Conservation (phyloP, 2,888 invertebrate genomes). For the Dendrolimus houi region DNA sequence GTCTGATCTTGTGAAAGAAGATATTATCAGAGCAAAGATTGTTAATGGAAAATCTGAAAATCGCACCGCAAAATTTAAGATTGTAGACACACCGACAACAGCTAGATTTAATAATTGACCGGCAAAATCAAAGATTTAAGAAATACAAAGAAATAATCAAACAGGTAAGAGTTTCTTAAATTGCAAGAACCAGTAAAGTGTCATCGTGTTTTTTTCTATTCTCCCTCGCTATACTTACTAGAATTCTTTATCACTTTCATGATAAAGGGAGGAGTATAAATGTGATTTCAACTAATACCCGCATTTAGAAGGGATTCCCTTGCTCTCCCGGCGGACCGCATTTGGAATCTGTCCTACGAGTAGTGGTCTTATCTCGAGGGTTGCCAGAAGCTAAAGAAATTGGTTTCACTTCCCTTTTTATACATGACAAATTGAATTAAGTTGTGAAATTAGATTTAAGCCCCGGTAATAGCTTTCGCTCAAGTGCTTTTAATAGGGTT, state of each 20-base stretch:
- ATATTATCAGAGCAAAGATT: too few species aligned
- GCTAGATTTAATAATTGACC: too few species aligned
- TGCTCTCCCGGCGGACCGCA: slow-evolving; percentile 33
- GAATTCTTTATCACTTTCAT: slow-evolving; percentile 32
- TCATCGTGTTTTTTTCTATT: slow-evolving; percentile 22
- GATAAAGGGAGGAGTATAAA: slow-evolving; percentile 32
- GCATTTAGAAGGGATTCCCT: slow-evolving; percentile 29
- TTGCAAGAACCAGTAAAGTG: neutral
- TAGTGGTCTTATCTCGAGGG: slow-evolving; percentile 28
- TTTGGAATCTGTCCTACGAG: slow-evolving; percentile 26
- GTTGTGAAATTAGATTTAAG: neutral
- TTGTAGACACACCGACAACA: too few species aligned
- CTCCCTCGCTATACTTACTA: slow-evolving; percentile 22
- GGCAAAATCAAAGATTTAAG: too few species aligned
- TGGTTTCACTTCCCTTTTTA: neutral
- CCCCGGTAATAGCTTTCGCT: neutral
- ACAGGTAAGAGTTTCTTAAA: too few species aligned
- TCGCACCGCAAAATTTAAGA: too few species aligned
- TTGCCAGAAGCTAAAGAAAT: slow-evolving; percentile 1
- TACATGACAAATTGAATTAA: slow-evolving; percentile 2
- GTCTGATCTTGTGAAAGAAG: too few species aligned
- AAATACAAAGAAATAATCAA: too few species aligned
- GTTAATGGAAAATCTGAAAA: too few species aligned
- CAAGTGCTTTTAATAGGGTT: neutral
- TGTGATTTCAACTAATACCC: slow-evolving; percentile 46